Conservation (phyloP, 2,888 invertebrate genomes). For the Ornithoptera alexandrae region DNA sequence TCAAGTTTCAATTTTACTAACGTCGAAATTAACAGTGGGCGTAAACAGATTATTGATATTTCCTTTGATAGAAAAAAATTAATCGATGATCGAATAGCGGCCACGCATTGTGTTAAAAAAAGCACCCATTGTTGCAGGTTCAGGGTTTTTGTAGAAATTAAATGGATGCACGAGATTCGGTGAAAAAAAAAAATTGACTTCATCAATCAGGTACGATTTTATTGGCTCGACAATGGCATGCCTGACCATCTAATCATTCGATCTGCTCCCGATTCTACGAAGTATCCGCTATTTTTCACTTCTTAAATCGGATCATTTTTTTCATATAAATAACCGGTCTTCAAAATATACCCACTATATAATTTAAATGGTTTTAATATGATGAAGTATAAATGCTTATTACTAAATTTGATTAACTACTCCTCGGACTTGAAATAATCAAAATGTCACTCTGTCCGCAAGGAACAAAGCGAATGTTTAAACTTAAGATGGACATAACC, state of each 20-base stretch:
- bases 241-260: constrained; percentile 60
- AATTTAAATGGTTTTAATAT: not conserved
- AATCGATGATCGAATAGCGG: constrained; percentile 75
- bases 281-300: constrained; percentile 60
- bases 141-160: constrained; percentile 57
- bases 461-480: not conserved
- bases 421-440: constrained; percentile 1
- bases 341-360: not conserved
- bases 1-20: constrained; percentile 78
- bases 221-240: constrained; percentile 69
- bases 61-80: constrained; percentile 72
- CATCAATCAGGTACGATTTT: constrained; percentile 77
- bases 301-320: constrained; percentile 64
- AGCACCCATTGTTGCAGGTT: constrained; percentile 67
- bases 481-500: constrained; percentile 2
- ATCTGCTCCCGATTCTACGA: constrained; percentile 64
- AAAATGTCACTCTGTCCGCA: constrained; percentile 10
- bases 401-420: not conserved
- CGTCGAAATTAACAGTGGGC: constrained; percentile 79
- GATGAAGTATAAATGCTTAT: not conserved
- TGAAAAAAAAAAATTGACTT: constrained; percentile 67
- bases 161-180: constrained; percentile 61
- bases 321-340: not conserved
- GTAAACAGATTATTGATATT: constrained; percentile 79
- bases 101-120: constrained; percentile 64